phyloP scores from a whole-genome alignment of 2,113 vertebrate genomes.

The Myotis yumanensis region DNA sequence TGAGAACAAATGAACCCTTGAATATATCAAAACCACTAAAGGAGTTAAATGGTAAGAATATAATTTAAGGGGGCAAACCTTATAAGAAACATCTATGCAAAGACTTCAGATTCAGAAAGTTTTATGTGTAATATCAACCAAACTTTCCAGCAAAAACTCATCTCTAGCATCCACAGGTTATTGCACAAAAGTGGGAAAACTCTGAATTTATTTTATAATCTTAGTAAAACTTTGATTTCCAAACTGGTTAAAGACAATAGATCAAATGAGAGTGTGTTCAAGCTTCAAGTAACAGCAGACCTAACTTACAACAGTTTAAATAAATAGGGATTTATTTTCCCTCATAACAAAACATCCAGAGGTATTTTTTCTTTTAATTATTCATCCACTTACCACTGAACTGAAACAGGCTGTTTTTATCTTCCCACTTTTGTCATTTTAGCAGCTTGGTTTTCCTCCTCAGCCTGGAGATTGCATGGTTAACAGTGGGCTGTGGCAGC shows the following conservation, averaged over 20 bases:
- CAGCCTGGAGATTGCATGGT: neutral
- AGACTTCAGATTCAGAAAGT: neutral
- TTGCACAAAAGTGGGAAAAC: neutral
- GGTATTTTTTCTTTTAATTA: neutral
- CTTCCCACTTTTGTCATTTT: neutral
- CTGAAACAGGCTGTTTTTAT: neutral
- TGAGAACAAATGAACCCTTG: neutral
- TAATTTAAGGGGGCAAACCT: neutral
- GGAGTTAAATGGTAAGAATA: neutral
- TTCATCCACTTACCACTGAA: neutral
- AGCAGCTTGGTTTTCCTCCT: neutral
- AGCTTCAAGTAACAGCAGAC: neutral
- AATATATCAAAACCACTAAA: neutral
- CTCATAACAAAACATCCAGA: neutral
- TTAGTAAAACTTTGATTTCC: neutral
- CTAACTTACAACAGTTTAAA: neutral
- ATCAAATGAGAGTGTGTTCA: neutral
- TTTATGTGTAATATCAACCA: neutral
- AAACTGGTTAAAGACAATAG: neutral
- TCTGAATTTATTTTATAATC: neutral
- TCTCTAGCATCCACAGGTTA: neutral
- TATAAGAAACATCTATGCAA: neutral
- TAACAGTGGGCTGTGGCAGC: neutral
- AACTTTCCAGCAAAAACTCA: neutral
- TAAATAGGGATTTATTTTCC: neutral